phyloP scores from a whole-genome alignment of 2,113 vertebrate genomes.

The Asarcornis scutulata region DNA sequence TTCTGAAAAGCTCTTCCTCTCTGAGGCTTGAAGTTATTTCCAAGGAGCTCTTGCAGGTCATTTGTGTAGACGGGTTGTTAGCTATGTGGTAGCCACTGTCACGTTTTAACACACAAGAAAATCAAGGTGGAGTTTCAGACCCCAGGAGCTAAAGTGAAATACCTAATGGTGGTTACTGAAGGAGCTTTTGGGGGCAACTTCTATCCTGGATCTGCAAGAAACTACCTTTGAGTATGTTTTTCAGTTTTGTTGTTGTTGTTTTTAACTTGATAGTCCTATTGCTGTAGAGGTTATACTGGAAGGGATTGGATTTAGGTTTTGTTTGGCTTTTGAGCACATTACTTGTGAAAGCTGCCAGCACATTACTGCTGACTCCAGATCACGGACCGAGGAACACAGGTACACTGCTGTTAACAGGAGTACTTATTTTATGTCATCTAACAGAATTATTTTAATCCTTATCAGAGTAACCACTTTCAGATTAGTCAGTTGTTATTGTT shows the following conservation, averaged over 20 bases:
- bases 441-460: neutral
- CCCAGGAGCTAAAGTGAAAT: neutral
- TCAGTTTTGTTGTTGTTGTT: neutral
- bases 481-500: rapidly evolving
- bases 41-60: neutral
- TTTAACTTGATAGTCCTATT: neutral
- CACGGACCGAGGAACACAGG: neutral
- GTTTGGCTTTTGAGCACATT: neutral
- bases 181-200: neutral
- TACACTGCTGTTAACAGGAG: rapidly evolving
- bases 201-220: neutral
- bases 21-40: too few species aligned
- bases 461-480: neutral
- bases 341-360: rapidly evolving
- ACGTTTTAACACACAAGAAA: neutral
- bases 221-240: neutral
- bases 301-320: neutral
- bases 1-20: too few species aligned
- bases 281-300: neutral
- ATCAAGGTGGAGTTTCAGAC: neutral
- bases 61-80: neutral
- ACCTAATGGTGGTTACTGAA: neutral
- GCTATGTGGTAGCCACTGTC: neutral
- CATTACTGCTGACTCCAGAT: rapidly evolving
- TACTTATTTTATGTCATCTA: neutral